Base-by-base conservation (phyloP, 2,113 vertebrate species). In the Osmerus eperlanus region DNA sequence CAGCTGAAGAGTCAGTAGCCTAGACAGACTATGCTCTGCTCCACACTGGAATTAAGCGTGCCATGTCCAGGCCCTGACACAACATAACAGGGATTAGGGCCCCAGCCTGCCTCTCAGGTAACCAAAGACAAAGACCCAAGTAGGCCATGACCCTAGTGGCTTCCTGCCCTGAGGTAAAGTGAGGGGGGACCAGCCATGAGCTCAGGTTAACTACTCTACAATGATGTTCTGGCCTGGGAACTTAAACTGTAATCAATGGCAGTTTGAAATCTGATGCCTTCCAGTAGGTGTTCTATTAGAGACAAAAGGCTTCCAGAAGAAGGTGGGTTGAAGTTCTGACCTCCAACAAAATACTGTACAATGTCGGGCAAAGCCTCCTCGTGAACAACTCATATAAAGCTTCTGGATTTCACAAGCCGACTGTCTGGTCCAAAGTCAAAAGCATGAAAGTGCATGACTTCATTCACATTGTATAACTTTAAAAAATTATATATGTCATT, bases 191-290 rank as follows among this genome's bases (percentile, higher is more conserved):
- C 67, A 74, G 58, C 70, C 56, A 47, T 25, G 56, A 76, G 81
- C 83, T 84, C 83, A 78, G 72, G 83, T 75, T 72, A 78, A 75
- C 72, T 52, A 68, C 84, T 84, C 77, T 51, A 67, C 76, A 85
- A 84, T 62, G 41, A 54, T 71, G 52, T 80, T 73, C 79, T 74
- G 72, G 77, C 74, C 83, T 81, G 59, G 21, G 47, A 60, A 80
- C 78, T 82, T 58, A 78, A 47, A 64, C 62, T 18, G 28, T 0
- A 16, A 41, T 32, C 62, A 29, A 64, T 16, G 8, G 29, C 3
- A 12, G 62, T 41, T 63, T 28, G 60, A 25, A 63, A 16, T 28
- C 62, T 29, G 15, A 32, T 64, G 2, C 25, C 29, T 64, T 64
- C 25, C 29, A 64, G 23, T 25, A 15, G 60, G 16, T 63, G 25